These are phyloP conservation scores for Moxostoma hubbsi DNA, from an alignment of 2,797 vertebrate genomes.

Conservation along the genomic window DNA sequence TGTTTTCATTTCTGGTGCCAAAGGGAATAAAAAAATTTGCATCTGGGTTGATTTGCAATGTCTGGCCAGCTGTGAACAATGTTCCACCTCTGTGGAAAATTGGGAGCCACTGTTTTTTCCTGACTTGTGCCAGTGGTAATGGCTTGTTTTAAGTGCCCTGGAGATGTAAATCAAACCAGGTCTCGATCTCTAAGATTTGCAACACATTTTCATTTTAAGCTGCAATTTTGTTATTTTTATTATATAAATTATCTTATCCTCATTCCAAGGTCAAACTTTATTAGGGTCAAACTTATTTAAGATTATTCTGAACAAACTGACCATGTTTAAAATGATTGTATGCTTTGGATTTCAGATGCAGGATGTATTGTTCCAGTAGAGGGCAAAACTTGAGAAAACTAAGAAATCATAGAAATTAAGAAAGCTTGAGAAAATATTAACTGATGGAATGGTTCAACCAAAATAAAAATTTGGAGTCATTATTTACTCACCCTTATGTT, in stretches of 20 bases:
- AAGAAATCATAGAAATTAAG: no score
- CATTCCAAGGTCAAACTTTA: constrained; percentile 8
- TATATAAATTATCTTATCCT: constrained; percentile 5
- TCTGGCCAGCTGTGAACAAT: constrained; percentile 33
- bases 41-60: constrained; percentile 50
- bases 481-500: no score
- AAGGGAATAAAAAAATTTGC: constrained; percentile 25
- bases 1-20: constrained; percentile 38
- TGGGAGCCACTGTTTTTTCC: constrained; percentile 35
- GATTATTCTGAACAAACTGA: not conserved
- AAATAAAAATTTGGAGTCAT: no score
- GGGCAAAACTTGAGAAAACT: no score
- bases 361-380: no score
- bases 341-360: no score
- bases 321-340: no score
- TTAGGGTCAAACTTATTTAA: not conserved
- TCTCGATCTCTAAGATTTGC: not conserved
- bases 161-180: constrained; percentile 10
- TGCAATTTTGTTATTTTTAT: constrained; percentile 20
- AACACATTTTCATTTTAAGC: constrained; percentile 24
- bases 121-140: not conserved
- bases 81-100: constrained; percentile 50
- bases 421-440: no score
- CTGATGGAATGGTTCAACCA: no score
- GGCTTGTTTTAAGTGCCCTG: not conserved